Base-by-base conservation (phyloP, 2,113 vertebrate species). In the Scatophagus argus region DNA sequence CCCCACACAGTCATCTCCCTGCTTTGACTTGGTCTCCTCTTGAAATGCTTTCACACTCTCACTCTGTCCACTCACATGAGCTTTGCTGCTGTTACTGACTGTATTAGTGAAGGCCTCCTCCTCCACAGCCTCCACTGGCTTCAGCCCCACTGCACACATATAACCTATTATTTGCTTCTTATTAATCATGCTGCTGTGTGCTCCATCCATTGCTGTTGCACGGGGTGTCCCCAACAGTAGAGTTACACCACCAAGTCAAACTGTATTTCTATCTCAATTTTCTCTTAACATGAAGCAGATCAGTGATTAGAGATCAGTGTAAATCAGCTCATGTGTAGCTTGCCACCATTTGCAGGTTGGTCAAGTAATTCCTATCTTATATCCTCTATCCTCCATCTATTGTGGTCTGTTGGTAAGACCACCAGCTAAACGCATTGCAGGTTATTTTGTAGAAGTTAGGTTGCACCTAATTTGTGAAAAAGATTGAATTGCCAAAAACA, bases 151-250 rank as follows among this genome's bases (percentile, higher is more conserved):
- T 43, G n/a, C 49, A 34, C n/a, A 43, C 69, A 54, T 21, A 46
- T 38, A 68, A 44, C 51, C 34, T 56, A 31, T 34, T 51, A 74
- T 62, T 34, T 69, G 56, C 47, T 72, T 77, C 58, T 83, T 88
- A 72, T 79, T 81, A 56, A 56, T 65, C 69, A 55, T 73, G 78
- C 78, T 82, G 77, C 76, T 83, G 39, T 79, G 77, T 75, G 51
- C 78, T 87, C 73, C 84, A 85, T 85, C 86, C 80, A 70, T 81
- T 77, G 31, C 77, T 83, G 84, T 77, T 82, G 86, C 77, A 81
- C 74, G 61, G 27, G n/a, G 49, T 74, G 5, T 65, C 68, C 65
- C 73, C 81, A 74, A 71, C 59, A 73, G 81, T 46, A 52, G 69
- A 82, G 4, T 59, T 46, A 73, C 62, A 70, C 29, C 67, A 67